Evolutionary conservation across 2,113 vertebrate genomes (phyloP), one percentile per base, ranked within the genome.

Genomic region (Lophochroa leadbeateri): DNA sequence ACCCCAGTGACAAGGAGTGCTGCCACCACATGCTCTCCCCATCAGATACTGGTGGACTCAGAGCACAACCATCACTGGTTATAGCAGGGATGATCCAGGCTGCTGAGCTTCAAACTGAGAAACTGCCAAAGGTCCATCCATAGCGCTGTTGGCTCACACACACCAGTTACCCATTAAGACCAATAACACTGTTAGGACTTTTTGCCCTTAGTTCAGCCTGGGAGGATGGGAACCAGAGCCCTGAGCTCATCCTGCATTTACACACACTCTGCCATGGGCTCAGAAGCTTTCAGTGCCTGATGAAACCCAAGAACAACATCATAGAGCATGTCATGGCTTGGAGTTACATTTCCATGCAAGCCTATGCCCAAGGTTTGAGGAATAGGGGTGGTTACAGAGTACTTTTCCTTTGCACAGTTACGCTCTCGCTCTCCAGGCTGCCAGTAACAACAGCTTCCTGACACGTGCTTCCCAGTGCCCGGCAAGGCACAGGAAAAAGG

Each of bases 251-350:
- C 44, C 53, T 31, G 60, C 43, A 7, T 15, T 41, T 41, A 33
- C 12, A 60, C 21, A 24, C 46, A 33, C 47, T 6, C 27, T 50
- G 74, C 18, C n/a, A 7, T 0, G 10, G 57, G 35, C 33, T 58
- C 41, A 50, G 84, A 31, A 10, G 27, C 7, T 72, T 33, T 15
- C 44, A 35, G 53, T 17, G 43, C 17, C 23, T 2, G 0, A 5
- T 24, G 55, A 53, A 55, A 80, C 24, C 53, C 6, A 4, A 46
- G 37, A 31, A 43, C 19, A 53, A 9, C 53, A 27, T 24, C 1
- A 0, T 18, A 47, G 14, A n/a, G 37, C 1, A 10, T 21, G 41
- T 50, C 58, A 18, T 1, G 2, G 43, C 31, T 68, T 5, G 0
- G 13, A 57, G n/a, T 14, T 46, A 58, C 17, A 7, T 28, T 37